Evolutionary conservation across 1,140 invertebrate species (phyloP), one percentile per base, ranked within the genome.

Genomic region (Lepeophtheirus salmonis): DNA sequence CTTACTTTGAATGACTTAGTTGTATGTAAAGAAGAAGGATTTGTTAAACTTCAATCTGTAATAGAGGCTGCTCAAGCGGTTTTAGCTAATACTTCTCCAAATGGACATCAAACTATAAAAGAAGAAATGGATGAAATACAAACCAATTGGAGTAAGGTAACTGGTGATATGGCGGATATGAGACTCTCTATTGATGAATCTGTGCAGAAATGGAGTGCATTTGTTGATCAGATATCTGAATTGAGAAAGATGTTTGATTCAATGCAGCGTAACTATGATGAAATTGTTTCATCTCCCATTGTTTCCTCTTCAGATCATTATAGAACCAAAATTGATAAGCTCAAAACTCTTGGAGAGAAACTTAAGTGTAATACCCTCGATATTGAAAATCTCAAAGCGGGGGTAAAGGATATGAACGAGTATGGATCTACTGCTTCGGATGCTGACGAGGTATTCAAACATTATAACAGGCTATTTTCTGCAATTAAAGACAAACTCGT

Each of bases 11-110:
- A 90, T 72, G 88, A 90, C 69, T 72, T 95, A 25, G 72, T 92
- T 17, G 69, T 89, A 12, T 81, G 81, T 26, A 89, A 92, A 71
- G 90, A 96, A 67, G 87, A 91, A 73, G 89, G 89, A 2, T 87
- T 88, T 66, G 79, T 79, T 0, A 89, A 86, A 71, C 81, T 82
- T 30, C 87, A 95, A 68, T 79, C 79, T 58, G 78, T 89, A 22
- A 80, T 92, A 17, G 90, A 95, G 69, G 71, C 86, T 64, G 86
- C 87, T 0, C 89, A 95, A 72, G 81, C 80, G 65, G 87, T 95
- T n/a, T 70, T 95, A 62, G 86, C 87, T 0, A 92, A 92, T 66
- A 96, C 90, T 0, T 84, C 89, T 2, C 83, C 89, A 0, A 69
- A 77, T 50, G 91, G 90, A 0, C 88, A 95, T 67, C 80, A 83